Conservation (phyloP, 2,888 invertebrate species). For the Chaetogeoica ovagalla region DNA sequence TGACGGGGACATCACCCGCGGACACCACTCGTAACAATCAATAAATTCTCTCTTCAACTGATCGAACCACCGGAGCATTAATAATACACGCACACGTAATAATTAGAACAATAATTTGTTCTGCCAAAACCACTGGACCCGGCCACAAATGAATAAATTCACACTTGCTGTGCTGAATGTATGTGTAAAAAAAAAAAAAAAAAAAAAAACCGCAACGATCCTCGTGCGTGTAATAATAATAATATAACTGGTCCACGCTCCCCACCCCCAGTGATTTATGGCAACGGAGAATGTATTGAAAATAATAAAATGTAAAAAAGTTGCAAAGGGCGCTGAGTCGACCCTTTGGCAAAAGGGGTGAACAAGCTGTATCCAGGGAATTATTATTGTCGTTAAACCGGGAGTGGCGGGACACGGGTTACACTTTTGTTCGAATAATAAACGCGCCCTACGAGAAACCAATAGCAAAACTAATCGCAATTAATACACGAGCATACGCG, state of each 20-base stretch:
- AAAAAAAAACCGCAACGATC: slow-evolving; percentile 35
- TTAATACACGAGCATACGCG: neutral
- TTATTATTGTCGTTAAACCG: slow-evolving; percentile 26
- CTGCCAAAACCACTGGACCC: slow-evolving; percentile 38
- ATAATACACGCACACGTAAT: slow-evolving; percentile 30
- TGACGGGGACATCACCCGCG: slow-evolving; percentile 6
- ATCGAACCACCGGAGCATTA: slow-evolving; percentile 37
- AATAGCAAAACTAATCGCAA: slow-evolving; percentile 32
- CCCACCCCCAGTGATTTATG: slow-evolving; percentile 45
- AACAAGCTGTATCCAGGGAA: neutral
- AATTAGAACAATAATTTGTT: slow-evolving; percentile 47
- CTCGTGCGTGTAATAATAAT: slow-evolving; percentile 14
- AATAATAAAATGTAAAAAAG: slow-evolving; percentile 16
- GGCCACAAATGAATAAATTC: slow-evolving; percentile 29
- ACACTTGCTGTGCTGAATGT: slow-evolving; percentile 29
- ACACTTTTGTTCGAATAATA: slow-evolving; percentile 36
- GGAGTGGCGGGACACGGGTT: too few relatives aligned
- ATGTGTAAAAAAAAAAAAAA: slow-evolving; percentile 6
- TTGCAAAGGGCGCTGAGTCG: slow-evolving; percentile 26
- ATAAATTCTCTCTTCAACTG: slow-evolving; percentile 43
- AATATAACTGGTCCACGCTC: too few relatives aligned
- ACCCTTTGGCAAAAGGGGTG: slow-evolving; percentile 37
- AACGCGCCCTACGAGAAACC: slow-evolving; percentile 39
- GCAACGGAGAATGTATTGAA: slow-evolving; percentile 35
- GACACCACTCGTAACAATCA: slow-evolving; percentile 17